Evolutionary conservation across 2,888 invertebrate species (phyloP).

Genomic region (Gymnoscelis rufifasciata): DNA sequence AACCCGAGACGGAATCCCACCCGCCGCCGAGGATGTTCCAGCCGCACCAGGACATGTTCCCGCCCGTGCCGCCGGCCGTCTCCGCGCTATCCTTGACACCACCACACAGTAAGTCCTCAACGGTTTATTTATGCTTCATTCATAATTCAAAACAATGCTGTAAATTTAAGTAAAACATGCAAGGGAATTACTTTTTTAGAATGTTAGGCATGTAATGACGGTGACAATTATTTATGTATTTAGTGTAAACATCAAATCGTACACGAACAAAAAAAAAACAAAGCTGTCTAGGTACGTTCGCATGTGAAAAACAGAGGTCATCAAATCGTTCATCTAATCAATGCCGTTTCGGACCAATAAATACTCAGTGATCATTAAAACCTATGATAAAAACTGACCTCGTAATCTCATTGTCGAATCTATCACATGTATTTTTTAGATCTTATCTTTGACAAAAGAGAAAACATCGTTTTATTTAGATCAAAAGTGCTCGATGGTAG

Average conservation of each 20-base stretch:
- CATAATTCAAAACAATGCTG: too few relatives aligned
- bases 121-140: too few relatives aligned
- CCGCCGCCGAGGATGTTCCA: constrained; percentile 78
- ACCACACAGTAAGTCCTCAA: constrained; percentile 84
- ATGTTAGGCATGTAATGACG: too few relatives aligned
- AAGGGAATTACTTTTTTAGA: too few relatives aligned
- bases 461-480: constrained; percentile 1
- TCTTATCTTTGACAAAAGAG: constrained; percentile 4
- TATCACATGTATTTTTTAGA: constrained; percentile 10
- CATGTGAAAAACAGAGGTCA: constrained; percentile 55
- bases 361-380: constrained; percentile 39
- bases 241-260: not conserved
- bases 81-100: constrained; percentile 88
- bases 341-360: constrained; percentile 68
- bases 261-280: too few relatives aligned
- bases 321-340: constrained; percentile 39
- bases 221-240: not conserved
- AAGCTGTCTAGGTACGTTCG: constrained; percentile 8
- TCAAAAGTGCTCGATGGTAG: constrained; percentile 4
- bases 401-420: constrained; percentile 56
- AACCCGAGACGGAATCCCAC: constrained; percentile 70
- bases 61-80: constrained; percentile 83
- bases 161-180: too few relatives aligned
- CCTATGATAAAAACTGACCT: constrained; percentile 60
- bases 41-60: constrained; percentile 83